Evolutionary conservation across 2,888 invertebrate species (phyloP), one percentile per base, ranked within the genome.

Genomic region (Drosophila nr. perissopoda): DNA sequence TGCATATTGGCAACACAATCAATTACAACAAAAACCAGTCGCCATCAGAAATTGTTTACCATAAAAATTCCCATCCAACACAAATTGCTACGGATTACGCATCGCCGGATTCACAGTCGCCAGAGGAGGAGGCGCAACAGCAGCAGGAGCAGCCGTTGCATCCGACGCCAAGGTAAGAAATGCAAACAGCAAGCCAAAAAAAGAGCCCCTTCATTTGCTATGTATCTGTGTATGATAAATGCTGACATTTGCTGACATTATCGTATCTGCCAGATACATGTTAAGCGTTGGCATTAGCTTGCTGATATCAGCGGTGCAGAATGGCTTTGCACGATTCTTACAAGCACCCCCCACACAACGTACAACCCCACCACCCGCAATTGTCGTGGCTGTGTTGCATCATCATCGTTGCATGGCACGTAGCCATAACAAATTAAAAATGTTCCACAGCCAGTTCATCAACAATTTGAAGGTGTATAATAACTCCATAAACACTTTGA

Each of bases 11-110:
- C 79, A 83, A 80, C 68, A 65, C 87, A 78, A 87, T 87, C 83
- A 87, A 85, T 87, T 84, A 84, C 84, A 84, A 67, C 77, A 73
- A 71, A 58, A 78, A 85, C 59, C 68, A 60, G 58, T 56, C 73
- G 56, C 79, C 79, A 66, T n/a, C 82, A 31, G 84, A 84, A 81
- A 81, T 81, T 63, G 77, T 85, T 49, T 87, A 70, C 64, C 82
- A 90, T 83, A 83, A 89, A 87, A 87, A 83, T 79, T 67, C 85
- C 31, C 87, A 87, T 78, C 87, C 89, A 85, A 62, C 83, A 73
- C 88, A 88, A 87, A 85, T 84, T 78, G 80, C 78, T 73, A 61
- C 83, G 79, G 90, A 90, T 79, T 90, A 90, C 54, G 69, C 83
- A 48, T 62, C 82, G 21, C 67, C 60, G 48, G 79, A 76, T 25